phyloP scores from a whole-genome alignment of 1,140 invertebrate species.

The Drosophila biarmipes region DNA sequence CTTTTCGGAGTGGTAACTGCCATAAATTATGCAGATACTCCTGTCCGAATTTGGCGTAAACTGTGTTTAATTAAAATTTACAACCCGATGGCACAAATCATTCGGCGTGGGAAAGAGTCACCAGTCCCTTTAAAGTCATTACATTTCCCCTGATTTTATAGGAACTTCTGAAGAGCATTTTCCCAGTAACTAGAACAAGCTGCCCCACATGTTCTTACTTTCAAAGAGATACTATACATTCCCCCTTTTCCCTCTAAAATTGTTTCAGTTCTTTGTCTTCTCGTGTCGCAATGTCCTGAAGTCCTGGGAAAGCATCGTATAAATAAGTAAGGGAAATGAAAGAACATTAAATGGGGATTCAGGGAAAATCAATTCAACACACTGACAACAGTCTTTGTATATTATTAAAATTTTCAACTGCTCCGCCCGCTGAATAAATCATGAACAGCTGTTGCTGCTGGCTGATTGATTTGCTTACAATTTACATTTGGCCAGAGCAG shows the following conservation, averaged over 20 bases:
- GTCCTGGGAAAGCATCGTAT: constrained; percentile 19
- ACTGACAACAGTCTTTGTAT: constrained; percentile 45
- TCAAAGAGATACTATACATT: not conserved
- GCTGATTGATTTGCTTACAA: constrained; percentile 60
- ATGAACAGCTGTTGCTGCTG: constrained; percentile 54
- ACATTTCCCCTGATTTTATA: not conserved
- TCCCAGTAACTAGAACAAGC: not conserved
- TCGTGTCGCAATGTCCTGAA: constrained; percentile 1
- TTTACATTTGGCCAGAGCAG: constrained; percentile 48
- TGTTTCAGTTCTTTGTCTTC: constrained; percentile 12
- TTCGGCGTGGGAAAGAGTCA: not conserved
- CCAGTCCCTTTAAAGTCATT: too few relatives aligned
- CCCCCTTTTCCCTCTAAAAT: not conserved
- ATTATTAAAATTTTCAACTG: constrained; percentile 54
- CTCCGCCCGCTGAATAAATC: constrained; percentile 32
- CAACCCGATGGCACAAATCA: constrained; percentile 20
- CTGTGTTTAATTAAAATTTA: constrained; percentile 77
- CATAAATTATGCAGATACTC: constrained; percentile 73
- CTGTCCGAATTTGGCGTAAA: constrained; percentile 61
- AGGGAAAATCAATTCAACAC: constrained; percentile 66
- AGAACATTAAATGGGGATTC: constrained; percentile 48
- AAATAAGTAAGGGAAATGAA: constrained; percentile 44
- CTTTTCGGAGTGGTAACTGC: constrained; percentile 16
- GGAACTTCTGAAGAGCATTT: not conserved
- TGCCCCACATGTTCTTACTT: constrained; percentile 21